Evolutionary conservation across 1,140 invertebrate species (phyloP).

Genomic region (Harlomillsia oculata): DNA sequence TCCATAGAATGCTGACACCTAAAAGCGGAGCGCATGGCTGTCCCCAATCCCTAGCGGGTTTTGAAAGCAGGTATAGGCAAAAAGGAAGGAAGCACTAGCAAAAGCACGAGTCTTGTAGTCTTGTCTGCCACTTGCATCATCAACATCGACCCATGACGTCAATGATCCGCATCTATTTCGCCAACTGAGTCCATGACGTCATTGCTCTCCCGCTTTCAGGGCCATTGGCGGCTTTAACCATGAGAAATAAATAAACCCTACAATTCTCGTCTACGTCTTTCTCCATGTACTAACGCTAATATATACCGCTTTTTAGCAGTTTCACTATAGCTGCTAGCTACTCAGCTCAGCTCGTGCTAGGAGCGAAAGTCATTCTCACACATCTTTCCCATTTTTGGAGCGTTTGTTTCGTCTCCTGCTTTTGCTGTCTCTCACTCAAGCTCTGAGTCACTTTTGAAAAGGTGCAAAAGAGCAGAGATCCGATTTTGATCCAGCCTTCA

Average conservation of each 20-base stretch:
- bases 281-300: no score
- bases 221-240: no score
- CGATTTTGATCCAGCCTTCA: no score
- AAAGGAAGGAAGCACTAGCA: slow-evolving; percentile 2
- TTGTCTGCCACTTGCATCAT: slow-evolving; percentile 25
- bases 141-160: slow-evolving; percentile 31
- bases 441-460: slow-evolving; percentile 3
- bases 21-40: slow-evolving; percentile 17
- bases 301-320: not conserved
- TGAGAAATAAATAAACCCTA: no score
- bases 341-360: no score
- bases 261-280: no score
- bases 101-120: slow-evolving; percentile 7
- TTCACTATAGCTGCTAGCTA: no score
- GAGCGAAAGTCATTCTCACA: no score
- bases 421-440: no score
- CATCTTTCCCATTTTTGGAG: not conserved
- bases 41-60: slow-evolving; percentile 22
- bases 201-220: slow-evolving; percentile 7
- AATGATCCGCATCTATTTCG: slow-evolving; percentile 24
- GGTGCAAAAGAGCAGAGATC: slow-evolving; percentile 7
- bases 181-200: slow-evolving; percentile 24
- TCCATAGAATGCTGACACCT: slow-evolving; percentile 2
- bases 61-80: no score
- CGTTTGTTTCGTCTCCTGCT: not conserved